phyloP scores from a whole-genome alignment of 2,113 vertebrate genomes.

The Epinephelus fuscoguttatus region DNA sequence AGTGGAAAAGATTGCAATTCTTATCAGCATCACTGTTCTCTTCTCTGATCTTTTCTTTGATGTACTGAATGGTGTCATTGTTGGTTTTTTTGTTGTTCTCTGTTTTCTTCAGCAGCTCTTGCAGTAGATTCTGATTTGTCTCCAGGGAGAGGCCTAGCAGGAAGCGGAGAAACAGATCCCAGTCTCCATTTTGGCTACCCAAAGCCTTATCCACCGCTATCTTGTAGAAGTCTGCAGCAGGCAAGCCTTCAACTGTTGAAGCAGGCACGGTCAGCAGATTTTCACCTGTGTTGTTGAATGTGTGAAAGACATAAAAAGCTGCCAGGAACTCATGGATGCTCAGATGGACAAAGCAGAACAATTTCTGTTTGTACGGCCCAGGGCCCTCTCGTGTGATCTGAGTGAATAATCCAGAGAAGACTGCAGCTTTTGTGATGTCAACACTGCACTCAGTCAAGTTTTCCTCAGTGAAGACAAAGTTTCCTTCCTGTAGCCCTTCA shows the following conservation, averaged over 20 bases:
- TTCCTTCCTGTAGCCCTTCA: constrained; percentile 12
- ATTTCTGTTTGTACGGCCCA: rapidly evolving
- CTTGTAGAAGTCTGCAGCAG: constrained; percentile 24
- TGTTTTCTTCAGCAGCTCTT: constrained; percentile 21
- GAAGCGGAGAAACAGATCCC: constrained; percentile 71
- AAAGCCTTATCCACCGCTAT: constrained; percentile 48
- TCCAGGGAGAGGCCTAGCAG: constrained; percentile 63
- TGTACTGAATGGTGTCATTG: constrained; percentile 38
- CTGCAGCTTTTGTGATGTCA: constrained; percentile 17
- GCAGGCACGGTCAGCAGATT: background rate
- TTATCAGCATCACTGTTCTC: constrained; percentile 23
- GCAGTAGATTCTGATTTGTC: constrained; percentile 29
- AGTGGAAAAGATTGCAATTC: constrained; percentile 58
- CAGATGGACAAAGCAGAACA: constrained; percentile 62
- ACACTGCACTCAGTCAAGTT: rapidly evolving
- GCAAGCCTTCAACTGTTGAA: rapidly evolving
- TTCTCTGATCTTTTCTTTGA: constrained; percentile 28
- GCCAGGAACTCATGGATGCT: constrained; percentile 69
- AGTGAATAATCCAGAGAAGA: constrained; percentile 66
- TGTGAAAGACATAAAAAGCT: constrained; percentile 38
- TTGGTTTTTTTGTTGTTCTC: background rate
- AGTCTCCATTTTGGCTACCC: constrained; percentile 25
- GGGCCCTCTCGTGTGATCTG: constrained; percentile 13
- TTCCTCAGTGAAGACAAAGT: constrained; percentile 25
- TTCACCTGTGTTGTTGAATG: background rate